Evolutionary conservation across 2,797 vertebrate genomes (phyloP), one percentile per base, ranked within the genome.

Genomic region (Ficedula albicollis): DNA sequence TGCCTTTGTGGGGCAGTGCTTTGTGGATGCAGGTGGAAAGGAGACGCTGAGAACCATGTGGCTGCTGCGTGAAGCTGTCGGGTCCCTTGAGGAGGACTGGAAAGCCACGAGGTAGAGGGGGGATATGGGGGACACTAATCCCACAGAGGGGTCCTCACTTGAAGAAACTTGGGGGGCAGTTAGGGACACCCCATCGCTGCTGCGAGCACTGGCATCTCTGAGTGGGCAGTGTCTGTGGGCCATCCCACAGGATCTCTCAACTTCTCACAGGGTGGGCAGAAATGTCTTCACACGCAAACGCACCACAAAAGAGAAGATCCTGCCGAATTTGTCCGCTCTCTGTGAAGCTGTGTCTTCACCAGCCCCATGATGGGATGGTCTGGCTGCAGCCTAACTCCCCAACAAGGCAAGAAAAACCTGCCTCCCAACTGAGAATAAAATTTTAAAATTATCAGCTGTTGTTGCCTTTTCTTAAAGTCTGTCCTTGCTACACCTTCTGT

Each of bases 211-310:
- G 60, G 36, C 66, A 86, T 32, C 19, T 39, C 51, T 34, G 29
- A 39, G 18, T 0, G 3, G 30, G 9, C 11, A 0, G 0, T 22
- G 10, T 11, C 25, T 10, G 8, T 4, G 7, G 10, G 11, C 41
- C 4, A 3, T 44, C 25, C 30, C 38, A 78, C 2, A 2, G 46
- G 27, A 91, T 8, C 9, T 56, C 26, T 87, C 22, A 43, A 12
- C 51, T 93, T 90, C 51, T 43, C 15, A 6, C 48, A 96, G 95
- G 51, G 94, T 95, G 59, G 96, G 96, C 67, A 96, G 77, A 78
- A 96, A 96, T 0, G 2, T 94, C 43, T 96, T 96, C 90, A 96
- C 36, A 0, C 88, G 92, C 29, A 90, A 94, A 76, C 88, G 5
- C 25, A 72, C 13, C 5, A 17, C 10, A 0, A 51, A 73, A 84